These are phyloP conservation scores for Xestia ashworthii DNA, from an alignment of 2,888 invertebrate genomes.

Conservation along the genomic window DNA sequence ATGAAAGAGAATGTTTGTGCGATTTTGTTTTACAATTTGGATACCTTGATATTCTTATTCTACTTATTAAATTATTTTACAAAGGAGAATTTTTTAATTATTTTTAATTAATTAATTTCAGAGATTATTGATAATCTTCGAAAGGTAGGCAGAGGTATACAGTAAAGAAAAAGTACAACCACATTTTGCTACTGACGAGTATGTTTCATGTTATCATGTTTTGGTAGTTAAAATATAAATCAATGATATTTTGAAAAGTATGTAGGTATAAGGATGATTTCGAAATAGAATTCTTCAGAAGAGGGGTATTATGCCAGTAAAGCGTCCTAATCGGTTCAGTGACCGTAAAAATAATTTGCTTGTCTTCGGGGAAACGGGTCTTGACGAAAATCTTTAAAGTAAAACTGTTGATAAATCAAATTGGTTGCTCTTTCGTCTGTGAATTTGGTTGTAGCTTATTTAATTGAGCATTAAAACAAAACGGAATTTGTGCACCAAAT, in stretches of 20 bases:
- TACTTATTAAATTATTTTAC: not conserved
- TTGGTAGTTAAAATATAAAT: not conserved
- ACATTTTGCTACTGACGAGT: too few relatives aligned
- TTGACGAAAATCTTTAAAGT: not conserved
- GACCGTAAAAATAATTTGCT: constrained; percentile 14
- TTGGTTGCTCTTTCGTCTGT: not conserved
- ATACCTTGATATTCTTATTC: not conserved
- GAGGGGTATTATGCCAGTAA: not conserved
- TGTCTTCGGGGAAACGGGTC: not conserved
- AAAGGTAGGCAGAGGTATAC: not conserved
- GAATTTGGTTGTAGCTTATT: constrained; percentile 4
- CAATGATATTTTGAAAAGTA: not conserved
- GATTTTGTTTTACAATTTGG: not conserved
- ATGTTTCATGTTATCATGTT: not conserved
- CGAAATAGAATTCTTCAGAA: not conserved
- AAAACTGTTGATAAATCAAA: not conserved
- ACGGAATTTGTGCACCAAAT: not conserved
- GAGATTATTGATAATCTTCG: too few relatives aligned
- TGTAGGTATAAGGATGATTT: not conserved
- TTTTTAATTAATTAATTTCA: not conserved
- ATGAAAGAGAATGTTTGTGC: not conserved
- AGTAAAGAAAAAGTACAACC: not conserved
- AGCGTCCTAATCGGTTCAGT: constrained; percentile 5
- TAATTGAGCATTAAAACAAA: not conserved
- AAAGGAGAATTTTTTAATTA: not conserved